Percentiles rank a stretch among this genome's conserved stretches.
phyloP scores from a whole-genome alignment of 1,140 invertebrate genomes.

The Lasioglossum baleicum region DNA sequence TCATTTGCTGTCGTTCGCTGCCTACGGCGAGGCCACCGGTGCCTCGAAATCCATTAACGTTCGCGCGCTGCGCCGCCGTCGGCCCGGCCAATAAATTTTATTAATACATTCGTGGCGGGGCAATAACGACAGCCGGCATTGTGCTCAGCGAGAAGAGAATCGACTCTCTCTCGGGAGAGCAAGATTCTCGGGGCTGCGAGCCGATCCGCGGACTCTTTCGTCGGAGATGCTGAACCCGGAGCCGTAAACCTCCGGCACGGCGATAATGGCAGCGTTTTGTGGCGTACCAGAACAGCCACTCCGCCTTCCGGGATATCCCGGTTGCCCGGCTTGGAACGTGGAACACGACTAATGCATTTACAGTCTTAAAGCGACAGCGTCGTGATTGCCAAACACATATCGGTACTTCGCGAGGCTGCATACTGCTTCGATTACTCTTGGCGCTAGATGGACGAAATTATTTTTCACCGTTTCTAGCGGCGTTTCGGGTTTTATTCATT shows the following conservation, averaged over 20 bases:
- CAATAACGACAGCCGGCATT: slow-evolving; percentile 71
- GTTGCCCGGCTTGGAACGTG: slow-evolving; percentile 41
- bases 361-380: slow-evolving; percentile 56
- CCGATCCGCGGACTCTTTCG: not conserved
- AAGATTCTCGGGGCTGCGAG: too few relatives aligned
- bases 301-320: slow-evolving; percentile 62
- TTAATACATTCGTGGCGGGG: slow-evolving; percentile 75
- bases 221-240: not conserved
- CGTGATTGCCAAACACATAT: slow-evolving; percentile 57
- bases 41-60: slow-evolving; percentile 77
- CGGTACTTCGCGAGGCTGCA: slow-evolving; percentile 36
- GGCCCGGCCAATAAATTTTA: slow-evolving; percentile 75
- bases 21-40: slow-evolving; percentile 66
- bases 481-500: too few relatives aligned
- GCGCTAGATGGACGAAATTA: too few relatives aligned
- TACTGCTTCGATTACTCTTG: too few relatives aligned
- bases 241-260: slow-evolving; percentile 51
- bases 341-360: slow-evolving; percentile 66
- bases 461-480: too few relatives aligned
- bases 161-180: not conserved
- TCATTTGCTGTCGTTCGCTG: slow-evolving; percentile 63
- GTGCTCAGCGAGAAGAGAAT: slow-evolving; percentile 43
- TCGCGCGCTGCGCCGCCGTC: slow-evolving; percentile 59
- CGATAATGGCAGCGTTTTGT: slow-evolving; percentile 66
- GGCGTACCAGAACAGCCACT: slow-evolving; percentile 56